Percentiles rank a stretch among this genome's conserved stretches.
phyloP scores from a whole-genome alignment of 2,888 invertebrate genomes.

The Drosophila yooni region DNA sequence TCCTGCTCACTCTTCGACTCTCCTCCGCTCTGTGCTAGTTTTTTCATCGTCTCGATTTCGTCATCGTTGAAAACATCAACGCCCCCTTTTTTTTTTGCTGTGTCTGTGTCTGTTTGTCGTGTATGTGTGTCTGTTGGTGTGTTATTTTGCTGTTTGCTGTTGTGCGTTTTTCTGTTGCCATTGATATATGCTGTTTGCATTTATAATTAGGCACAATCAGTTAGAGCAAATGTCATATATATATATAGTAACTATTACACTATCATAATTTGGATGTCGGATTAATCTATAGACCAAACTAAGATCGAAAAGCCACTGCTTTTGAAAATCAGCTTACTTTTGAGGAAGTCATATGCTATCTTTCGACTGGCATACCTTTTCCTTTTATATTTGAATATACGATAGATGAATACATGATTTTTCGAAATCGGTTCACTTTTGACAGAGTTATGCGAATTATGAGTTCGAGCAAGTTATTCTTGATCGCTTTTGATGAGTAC shows the following conservation, averaged over 20 bases:
- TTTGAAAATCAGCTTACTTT: too few relatives aligned
- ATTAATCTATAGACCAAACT: too few relatives aligned
- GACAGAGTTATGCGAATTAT: not conserved
- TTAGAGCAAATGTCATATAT: not conserved
- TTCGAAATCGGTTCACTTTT: not conserved
- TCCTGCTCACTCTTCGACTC: not conserved
- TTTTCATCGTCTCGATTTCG: slow-evolving; percentile 65
- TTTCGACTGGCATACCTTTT: not conserved
- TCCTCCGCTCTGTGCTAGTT: slow-evolving; percentile 1
- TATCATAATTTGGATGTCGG: too few relatives aligned
- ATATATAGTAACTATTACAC: not conserved
- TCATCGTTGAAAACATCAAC: slow-evolving; percentile 65
- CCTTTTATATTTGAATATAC: not conserved
- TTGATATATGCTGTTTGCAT: not conserved
- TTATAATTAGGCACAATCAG: not conserved
- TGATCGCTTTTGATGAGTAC: not conserved
- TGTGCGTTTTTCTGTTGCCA: slow-evolving; percentile 10
- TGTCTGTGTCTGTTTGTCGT: slow-evolving; percentile 2
- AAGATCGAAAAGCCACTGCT: too few relatives aligned
- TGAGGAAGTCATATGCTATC: too few relatives aligned
- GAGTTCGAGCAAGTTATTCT: too few relatives aligned
- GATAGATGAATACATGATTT: not conserved
- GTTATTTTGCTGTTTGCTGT: slow-evolving; percentile 22
- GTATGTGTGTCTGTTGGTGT: not conserved
- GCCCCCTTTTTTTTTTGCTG: slow-evolving; percentile 43